A percentile compares a stretch with the other conserved stretches of the same genome.
phyloP scores from a whole-genome alignment of 2,113 vertebrate genomes.

The Scolopax mira region DNA sequence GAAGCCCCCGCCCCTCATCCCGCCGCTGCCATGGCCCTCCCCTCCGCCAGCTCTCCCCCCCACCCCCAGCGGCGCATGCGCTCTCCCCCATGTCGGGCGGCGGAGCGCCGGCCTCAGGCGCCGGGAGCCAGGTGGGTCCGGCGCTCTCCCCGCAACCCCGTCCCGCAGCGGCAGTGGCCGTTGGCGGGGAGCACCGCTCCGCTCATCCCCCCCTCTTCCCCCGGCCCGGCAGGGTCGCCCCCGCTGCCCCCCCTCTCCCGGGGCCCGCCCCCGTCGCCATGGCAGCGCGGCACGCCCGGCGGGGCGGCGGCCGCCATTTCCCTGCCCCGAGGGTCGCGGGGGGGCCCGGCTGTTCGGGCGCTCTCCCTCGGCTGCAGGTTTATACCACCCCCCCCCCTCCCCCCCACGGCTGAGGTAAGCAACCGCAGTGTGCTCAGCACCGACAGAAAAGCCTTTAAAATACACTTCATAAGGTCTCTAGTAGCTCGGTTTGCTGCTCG shows the following conservation, averaged over 20 bases:
- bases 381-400: too few relatives aligned
- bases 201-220: not conserved
- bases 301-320: not conserved
- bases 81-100: not conserved
- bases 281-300: not conserved
- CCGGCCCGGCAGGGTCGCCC: not conserved
- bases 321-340: not conserved
- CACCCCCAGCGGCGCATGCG: not conserved
- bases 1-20: not conserved
- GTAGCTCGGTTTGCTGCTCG: too few relatives aligned
- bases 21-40: not conserved
- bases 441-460: too few relatives aligned
- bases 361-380: not conserved
- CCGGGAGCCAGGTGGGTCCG: not conserved
- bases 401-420: not conserved
- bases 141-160: too few relatives aligned
- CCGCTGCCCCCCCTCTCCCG: not conserved
- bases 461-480: not conserved
- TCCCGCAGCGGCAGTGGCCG: not conserved
- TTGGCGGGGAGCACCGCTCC: not conserved
- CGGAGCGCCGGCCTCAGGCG: not conserved
- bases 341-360: not conserved
- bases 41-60: not conserved
- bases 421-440: not conserved
- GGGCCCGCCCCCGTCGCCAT: not conserved